Evolutionary conservation across 2,113 vertebrate species (phyloP).

Genomic region (Scytalopus superciliaris): DNA sequence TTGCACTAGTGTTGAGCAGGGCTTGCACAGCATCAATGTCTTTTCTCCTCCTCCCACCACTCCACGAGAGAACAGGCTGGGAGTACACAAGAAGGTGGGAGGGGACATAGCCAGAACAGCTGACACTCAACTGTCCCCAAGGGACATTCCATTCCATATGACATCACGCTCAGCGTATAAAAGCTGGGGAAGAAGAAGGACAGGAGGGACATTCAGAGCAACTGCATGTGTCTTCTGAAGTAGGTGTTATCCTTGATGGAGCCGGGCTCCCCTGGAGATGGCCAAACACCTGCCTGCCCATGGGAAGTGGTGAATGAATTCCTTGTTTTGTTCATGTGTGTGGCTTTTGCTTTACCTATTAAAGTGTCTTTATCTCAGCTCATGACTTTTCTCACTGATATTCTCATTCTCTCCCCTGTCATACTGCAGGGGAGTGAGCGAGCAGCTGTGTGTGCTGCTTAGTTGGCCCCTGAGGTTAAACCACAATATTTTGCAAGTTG

Average conservation of each 20-base stretch:
- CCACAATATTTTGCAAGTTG: background rate
- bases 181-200: background rate
- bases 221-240: background rate
- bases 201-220: background rate
- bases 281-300: background rate
- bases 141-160: background rate
- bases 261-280: background rate
- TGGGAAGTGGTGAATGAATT: background rate
- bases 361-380: background rate
- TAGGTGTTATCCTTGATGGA: fast-evolving
- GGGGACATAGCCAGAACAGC: background rate
- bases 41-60: background rate
- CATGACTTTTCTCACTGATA: background rate
- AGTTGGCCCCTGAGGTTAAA: background rate
- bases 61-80: fast-evolving
- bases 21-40: background rate
- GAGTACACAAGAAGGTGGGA: background rate
- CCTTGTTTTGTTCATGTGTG: background rate
- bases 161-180: no score
- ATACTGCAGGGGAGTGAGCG: background rate
- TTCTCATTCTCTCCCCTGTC: background rate
- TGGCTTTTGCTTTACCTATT: background rate
- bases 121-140: background rate
- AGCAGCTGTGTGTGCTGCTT: background rate
- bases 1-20: background rate